Conservation (phyloP, 2,888 invertebrate species). For the Drosophila quinaria region DNA sequence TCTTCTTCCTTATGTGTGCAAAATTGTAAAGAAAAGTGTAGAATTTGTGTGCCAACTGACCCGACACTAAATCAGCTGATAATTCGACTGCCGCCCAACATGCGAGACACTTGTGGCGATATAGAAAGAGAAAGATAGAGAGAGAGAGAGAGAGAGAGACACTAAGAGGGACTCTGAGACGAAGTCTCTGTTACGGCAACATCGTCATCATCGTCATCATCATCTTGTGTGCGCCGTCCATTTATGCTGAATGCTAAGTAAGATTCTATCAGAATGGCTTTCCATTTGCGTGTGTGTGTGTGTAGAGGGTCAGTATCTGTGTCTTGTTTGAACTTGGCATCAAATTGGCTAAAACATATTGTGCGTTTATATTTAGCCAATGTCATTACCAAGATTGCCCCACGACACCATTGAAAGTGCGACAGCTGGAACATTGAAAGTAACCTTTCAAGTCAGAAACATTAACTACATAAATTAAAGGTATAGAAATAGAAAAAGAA, state of each 20-base stretch:
- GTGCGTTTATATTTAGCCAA: conserved; percentile 61
- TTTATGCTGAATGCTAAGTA: conserved; percentile 62
- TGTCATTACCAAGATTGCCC: conserved; percentile 55
- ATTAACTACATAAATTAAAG: neutral
- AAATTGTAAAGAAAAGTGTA: conserved; percentile 77
- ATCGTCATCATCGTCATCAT: conserved; percentile 34
- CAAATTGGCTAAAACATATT: conserved; percentile 66
- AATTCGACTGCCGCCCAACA: conserved; percentile 53
- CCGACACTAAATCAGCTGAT: conserved; percentile 79
- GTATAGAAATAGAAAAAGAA: neutral
- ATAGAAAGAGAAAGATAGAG: conserved; percentile 8
- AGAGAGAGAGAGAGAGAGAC: neutral
- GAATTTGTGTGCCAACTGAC: conserved; percentile 76
- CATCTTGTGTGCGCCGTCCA: conserved; percentile 43
- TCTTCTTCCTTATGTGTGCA: conserved; percentile 33
- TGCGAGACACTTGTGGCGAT: conserved; percentile 17
- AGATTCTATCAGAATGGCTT: conserved; percentile 36
- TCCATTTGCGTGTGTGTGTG: conserved; percentile 6
- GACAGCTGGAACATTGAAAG: conserved; percentile 18
- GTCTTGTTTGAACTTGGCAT: conserved; percentile 63
- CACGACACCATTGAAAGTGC: conserved; percentile 32
- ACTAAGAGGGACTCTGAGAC: neutral
- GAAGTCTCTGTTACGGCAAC: conserved; percentile 19
- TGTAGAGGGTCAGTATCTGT: conserved; percentile 42
- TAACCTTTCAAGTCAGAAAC: neutral